Base-by-base conservation (phyloP, 2,797 vertebrate species). In the Carapus acus region DNA sequence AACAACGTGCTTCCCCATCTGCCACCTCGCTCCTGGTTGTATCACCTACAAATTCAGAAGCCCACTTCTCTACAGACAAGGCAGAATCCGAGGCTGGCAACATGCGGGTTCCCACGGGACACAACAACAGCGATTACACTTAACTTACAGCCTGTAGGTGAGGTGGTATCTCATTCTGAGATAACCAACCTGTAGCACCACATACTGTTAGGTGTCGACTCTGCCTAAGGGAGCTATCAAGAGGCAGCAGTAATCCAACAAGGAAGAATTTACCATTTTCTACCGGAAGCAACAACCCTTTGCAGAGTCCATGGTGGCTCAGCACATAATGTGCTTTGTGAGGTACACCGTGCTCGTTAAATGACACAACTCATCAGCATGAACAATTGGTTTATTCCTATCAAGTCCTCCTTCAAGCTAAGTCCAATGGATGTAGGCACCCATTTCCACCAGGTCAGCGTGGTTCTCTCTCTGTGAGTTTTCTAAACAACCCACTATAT, bases 101-200 rank as follows among this genome's bases (percentile, higher is more conserved):
- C 50, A 54, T 45, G 18, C 2, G 17, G 9, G 22, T 43, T 47
- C 67, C 78, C 62, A 1, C 51, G 67, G 69, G 78, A 78, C 65
- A 69, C 61, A 59, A 34, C 58, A 61, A 36, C 51, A 45, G 47
- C 67, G 66, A 72, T 79, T 76, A 73, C 73, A 73, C 58, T 71
- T 70, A 67, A 74, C 58, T 73, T 57, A 24, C 54, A 57, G 57
- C 66, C 56, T 76, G 43, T 76, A 75, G 73, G 63, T 67, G 76
- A 77, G 72, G 71, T 61, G 54, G 37, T 59, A 58, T 69, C 65
- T 60, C 54, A 73, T 78, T 77, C 67, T 31, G 54, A 76, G 78
- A 77, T 63, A 70, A 14, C 41, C 19, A 22, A 78, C 77, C 62
- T 57, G 56, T 61, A 45, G 69, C 62, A 42, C 27, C 24, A 49